These are phyloP conservation scores for Gorsachius goisagi DNA, from an alignment of 2,113 vertebrate species.

Conservation along the genomic window DNA sequence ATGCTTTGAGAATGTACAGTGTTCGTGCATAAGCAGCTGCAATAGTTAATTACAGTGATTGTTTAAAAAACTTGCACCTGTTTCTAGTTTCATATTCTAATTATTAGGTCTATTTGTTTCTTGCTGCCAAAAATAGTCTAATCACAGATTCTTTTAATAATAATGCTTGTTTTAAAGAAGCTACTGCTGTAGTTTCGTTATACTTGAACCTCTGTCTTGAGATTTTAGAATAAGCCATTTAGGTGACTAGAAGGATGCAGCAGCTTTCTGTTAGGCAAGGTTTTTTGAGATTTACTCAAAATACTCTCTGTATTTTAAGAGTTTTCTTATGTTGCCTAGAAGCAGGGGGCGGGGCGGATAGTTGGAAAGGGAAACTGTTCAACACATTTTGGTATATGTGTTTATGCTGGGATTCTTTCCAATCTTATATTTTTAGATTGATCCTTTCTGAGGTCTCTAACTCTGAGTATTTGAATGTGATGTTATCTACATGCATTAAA, in stretches of 20 bases:
- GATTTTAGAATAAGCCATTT: not conserved
- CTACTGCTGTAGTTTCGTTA: not conserved
- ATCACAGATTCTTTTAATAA: not conserved
- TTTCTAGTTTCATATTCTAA: not conserved
- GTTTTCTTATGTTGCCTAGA: not conserved
- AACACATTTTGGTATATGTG: not conserved
- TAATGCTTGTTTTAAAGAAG: not conserved
- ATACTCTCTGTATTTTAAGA: not conserved
- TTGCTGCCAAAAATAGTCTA: not conserved
- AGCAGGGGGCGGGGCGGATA: not conserved
- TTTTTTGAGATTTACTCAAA: not conserved
- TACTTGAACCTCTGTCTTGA: not conserved
- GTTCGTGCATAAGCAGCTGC: not conserved
- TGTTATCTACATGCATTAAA: not conserved
- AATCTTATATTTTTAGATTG: not conserved
- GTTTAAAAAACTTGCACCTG: slow-evolving; percentile 1
- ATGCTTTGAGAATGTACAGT: rapidly evolving
- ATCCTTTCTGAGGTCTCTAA: not conserved
- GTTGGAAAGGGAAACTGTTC: not conserved
- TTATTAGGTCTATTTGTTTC: not conserved
- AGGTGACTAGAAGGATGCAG: not conserved
- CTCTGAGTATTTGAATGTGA: not conserved
- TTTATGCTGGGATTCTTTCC: slow-evolving; percentile 11
- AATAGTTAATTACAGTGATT: not conserved
- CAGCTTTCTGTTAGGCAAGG: not conserved